Base-by-base conservation (phyloP, 2,888 invertebrate genomes). In the Acleris sparsana region DNA sequence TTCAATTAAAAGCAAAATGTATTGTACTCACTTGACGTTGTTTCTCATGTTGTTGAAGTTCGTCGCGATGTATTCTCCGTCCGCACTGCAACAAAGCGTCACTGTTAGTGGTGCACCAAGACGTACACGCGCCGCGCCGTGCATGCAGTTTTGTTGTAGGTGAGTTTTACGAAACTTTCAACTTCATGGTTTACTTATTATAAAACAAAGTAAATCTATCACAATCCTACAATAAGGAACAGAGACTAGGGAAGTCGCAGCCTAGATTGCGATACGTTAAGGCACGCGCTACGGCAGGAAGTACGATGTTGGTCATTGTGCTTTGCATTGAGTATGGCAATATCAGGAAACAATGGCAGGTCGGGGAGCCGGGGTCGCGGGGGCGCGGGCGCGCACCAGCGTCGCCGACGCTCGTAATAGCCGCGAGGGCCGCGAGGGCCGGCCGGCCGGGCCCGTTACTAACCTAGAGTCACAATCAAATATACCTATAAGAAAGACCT, bases 41-140 rank as follows among this genome's bases (percentile, higher is more conserved):
- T 89, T 89, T 71, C 89, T 84, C 92, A 91, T 92, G 75, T 85
- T 92, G 75, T 85, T 86, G 84, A 86, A 89, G 79, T 82, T 88
- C n/a, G 89, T 82, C 20, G 87, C 71, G 61, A 83, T 87, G 70
- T 89, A 91, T 70, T 88, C 91, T 70, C 85, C 86, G 79, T 89
- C 89, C 75, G 80, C 87, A 86, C 92, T 92, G 88, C 16, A 74
- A 88, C 81, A 77, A 83, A 68, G 67, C 60, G 18, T 48, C 13
- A 18, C 16, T 2, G 3, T 51, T 39, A 39, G 13, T 17, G 16
- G 1, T 17, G 53, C 33, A 11, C 17, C 17, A n/a, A 29, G 11
- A 17, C 0, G 17, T 17, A 9, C 29, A 17, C n/a, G 29, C 4
- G 52, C 29, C 29, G 52, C 52, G 13, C 7, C 17, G 17, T 1